These are phyloP conservation scores for Petrocephalus zakoni DNA, from an alignment of 2,113 vertebrate species.

Conservation along the genomic window DNA sequence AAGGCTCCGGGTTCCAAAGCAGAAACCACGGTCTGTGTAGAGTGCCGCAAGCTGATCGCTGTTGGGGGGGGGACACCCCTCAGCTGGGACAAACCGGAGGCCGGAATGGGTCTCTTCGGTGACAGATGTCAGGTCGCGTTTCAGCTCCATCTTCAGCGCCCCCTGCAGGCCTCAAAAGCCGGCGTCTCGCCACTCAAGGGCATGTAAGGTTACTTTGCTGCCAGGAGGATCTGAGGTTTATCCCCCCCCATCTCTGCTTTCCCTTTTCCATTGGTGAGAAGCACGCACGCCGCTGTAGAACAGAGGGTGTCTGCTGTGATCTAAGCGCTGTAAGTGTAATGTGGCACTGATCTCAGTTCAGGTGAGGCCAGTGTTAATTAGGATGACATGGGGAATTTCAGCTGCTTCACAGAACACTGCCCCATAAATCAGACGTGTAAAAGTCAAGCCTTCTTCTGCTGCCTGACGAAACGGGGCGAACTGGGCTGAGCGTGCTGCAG, in stretches of 20 bases:
- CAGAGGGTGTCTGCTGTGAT: not conserved
- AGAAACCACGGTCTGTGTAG: not conserved
- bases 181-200: not conserved
- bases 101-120: not conserved
- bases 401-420: not conserved
- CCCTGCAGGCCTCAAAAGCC: not conserved
- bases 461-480: not conserved
- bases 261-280: not conserved
- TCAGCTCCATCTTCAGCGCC: not conserved
- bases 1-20: not conserved
- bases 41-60: not conserved
- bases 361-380: not conserved
- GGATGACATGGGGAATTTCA: not conserved
- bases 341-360: not conserved
- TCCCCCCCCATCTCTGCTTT: not conserved
- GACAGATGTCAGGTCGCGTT: not conserved
- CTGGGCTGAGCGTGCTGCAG: not conserved
- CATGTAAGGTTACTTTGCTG: constrained; percentile 21
- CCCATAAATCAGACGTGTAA: not conserved
- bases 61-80: not conserved
- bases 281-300: not conserved
- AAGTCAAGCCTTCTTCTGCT: not conserved
- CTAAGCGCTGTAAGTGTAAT: not conserved
- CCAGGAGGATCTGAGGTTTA: constrained; percentile 19
- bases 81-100: not conserved